Conservation (phyloP, 2,888 invertebrate species). For the Cancer borealis region DNA sequence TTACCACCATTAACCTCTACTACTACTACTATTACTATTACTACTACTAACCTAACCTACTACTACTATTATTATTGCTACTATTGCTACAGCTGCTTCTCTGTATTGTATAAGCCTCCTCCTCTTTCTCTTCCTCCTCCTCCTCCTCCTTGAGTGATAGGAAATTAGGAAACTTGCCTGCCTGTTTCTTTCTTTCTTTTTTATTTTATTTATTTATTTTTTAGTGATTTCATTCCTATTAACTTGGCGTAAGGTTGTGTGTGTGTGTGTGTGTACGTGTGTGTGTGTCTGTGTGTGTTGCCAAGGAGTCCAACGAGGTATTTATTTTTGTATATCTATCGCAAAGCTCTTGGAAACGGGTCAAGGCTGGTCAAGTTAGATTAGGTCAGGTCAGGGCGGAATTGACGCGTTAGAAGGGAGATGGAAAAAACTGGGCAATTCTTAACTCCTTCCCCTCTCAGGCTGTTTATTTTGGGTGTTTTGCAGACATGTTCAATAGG, state of each 20-base stretch:
- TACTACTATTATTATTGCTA: background rate
- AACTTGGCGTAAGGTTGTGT: background rate
- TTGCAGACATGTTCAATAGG: too few relatives aligned
- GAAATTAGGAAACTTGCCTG: conserved; percentile 20
- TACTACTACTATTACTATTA: background rate
- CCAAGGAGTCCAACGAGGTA: background rate
- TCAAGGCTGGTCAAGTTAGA: background rate
- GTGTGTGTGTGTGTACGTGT: background rate
- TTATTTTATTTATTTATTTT: background rate
- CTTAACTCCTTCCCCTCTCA: background rate
- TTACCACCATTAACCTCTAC: background rate
- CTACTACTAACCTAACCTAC: background rate
- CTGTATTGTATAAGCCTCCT: background rate
- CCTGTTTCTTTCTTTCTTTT: background rate
- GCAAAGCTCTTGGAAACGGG: background rate
- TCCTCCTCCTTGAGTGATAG: background rate
- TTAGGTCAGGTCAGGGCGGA: too few relatives aligned
- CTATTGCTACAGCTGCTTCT: background rate
- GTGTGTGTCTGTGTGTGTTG: background rate
- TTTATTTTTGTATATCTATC: background rate
- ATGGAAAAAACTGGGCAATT: too few relatives aligned
- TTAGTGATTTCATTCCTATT: background rate
- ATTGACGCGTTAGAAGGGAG: too few relatives aligned
- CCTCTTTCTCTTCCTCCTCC: background rate
- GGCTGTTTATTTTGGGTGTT: background rate